Percentiles rank a stretch among this genome's conserved stretches.
Conservation (phyloP, 1,140 invertebrate genomes). For the Drosophila sproati region DNA sequence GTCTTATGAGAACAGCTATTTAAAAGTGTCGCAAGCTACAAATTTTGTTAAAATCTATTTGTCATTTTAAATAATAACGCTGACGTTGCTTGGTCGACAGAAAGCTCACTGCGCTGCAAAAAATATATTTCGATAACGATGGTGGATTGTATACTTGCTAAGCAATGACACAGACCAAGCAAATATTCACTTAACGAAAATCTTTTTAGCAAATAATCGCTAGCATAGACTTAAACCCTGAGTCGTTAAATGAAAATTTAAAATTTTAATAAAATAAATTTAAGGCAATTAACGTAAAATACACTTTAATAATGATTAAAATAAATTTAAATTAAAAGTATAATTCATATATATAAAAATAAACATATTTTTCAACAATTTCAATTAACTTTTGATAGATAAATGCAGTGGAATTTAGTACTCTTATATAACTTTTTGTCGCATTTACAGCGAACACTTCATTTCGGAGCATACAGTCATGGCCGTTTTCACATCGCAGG, state of each 20-base stretch:
- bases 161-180: constrained; percentile 5
- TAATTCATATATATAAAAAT: too few relatives aligned
- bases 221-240: constrained; percentile 1
- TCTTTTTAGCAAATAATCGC: neutral
- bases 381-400: neutral
- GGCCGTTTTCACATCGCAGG: constrained; percentile 81
- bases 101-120: constrained; percentile 17
- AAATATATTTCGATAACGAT: neutral
- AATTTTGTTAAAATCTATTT: neutral
- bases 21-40: neutral
- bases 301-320: neutral
- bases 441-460: constrained; percentile 68
- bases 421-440: neutral
- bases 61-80: neutral
- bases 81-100: neutral
- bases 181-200: neutral
- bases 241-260: neutral
- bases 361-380: too few relatives aligned
- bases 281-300: too few relatives aligned
- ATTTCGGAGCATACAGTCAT: constrained; percentile 83
- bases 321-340: neutral
- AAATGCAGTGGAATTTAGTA: neutral
- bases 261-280: neutral
- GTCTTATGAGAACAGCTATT: neutral
- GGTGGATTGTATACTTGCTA: constrained; percentile 2